These are phyloP conservation scores for Acleris sparsana DNA, from an alignment of 2,888 invertebrate species.

Conservation along the genomic window DNA sequence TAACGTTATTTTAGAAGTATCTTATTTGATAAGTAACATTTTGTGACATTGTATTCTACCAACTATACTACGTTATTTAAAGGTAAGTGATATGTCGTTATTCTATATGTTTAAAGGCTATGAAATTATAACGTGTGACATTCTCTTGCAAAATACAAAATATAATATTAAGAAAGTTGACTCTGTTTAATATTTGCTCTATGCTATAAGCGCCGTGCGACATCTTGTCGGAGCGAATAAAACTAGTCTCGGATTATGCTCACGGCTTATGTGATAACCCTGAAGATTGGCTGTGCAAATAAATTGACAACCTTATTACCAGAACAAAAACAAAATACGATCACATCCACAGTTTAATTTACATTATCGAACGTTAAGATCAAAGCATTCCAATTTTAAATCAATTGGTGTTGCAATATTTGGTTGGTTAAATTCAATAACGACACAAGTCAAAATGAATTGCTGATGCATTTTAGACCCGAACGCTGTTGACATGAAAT, in stretches of 20 bases:
- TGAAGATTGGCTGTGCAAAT: conserved; percentile 12
- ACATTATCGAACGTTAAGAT: neutral
- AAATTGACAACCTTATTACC: conserved; percentile 5
- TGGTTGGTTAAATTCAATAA: neutral
- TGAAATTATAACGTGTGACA: no score
- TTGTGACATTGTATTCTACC: no score
- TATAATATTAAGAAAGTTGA: neutral
- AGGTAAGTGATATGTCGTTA: no score
- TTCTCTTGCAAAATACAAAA: no score
- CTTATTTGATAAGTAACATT: no score
- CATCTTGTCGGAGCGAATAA: conserved; percentile 27
- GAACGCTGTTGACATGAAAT: no score
- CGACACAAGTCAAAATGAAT: no score
- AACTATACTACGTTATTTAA: no score
- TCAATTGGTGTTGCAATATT: neutral
- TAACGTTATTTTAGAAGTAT: no score
- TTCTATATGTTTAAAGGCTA: no score
- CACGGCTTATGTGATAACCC: conserved; percentile 21
- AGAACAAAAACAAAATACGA: neutral
- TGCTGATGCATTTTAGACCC: no score
- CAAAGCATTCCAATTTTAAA: neutral
- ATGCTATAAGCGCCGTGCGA: neutral
- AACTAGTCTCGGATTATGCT: conserved; percentile 30
- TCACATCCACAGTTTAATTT: neutral
- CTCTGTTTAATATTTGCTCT: neutral